Evolutionary conservation across 2,113 vertebrate species (phyloP).

Genomic region (Ctenodactylus gundi): DNA sequence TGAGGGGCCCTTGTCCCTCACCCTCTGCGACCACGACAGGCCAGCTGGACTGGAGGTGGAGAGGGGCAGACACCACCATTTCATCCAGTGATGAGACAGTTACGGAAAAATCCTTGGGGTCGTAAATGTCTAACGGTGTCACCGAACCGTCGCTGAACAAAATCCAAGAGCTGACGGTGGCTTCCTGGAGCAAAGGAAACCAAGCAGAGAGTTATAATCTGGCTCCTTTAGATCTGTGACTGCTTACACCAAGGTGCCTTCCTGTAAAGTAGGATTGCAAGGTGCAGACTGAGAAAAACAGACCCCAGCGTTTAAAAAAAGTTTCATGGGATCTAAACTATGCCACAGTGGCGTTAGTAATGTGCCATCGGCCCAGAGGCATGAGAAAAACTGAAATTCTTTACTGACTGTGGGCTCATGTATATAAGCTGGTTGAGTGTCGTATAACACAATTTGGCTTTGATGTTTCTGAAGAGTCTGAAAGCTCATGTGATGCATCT

Average conservation of each 20-base stretch:
- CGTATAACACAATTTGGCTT: constrained; percentile 29
- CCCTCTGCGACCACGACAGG: constrained; percentile 89
- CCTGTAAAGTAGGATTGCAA: not conserved
- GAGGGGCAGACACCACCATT: constrained; percentile 88
- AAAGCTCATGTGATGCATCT: not conserved
- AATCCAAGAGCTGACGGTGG: constrained; percentile 91
- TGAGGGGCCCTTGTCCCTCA: constrained; percentile 90
- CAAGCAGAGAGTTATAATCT: not conserved
- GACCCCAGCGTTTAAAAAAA: not conserved
- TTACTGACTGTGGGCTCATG: not conserved
- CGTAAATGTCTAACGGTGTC: constrained; percentile 93
- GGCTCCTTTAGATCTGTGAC: not conserved
- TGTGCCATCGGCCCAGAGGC: not conserved
- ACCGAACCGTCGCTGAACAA: constrained; percentile 94
- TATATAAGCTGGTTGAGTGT: constrained; percentile 43
- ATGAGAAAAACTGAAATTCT: not conserved
- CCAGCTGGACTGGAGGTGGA: constrained; percentile 85
- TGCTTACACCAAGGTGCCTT: not conserved
- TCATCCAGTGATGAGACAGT: constrained; percentile 91
- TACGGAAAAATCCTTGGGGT: constrained; percentile 92
- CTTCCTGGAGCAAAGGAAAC: constrained; percentile 86
- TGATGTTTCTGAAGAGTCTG: constrained; percentile 36
- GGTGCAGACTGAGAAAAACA: not conserved
- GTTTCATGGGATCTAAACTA: not conserved
- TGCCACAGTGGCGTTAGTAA: not conserved